Conservation (phyloP, 2,113 vertebrate genomes). For the Callipepla californica region DNA sequence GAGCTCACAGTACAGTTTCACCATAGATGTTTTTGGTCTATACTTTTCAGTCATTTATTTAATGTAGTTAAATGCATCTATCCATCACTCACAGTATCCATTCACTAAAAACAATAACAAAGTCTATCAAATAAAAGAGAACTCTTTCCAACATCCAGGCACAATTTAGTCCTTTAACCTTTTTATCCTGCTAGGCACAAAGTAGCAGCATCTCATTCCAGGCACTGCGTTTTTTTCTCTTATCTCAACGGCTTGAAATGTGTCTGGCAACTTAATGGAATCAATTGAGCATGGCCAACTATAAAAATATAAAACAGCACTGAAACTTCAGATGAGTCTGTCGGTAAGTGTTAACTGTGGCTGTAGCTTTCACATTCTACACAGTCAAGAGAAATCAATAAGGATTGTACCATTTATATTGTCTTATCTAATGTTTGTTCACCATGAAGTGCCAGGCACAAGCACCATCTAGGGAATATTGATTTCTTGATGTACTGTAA, state of each 20-base stretch:
- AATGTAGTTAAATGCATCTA: slow-evolving; percentile 27
- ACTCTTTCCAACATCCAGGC: slow-evolving; percentile 29
- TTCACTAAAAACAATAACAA: slow-evolving; percentile 45
- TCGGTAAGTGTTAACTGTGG: slow-evolving; percentile 70
- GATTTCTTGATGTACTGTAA: slow-evolving; percentile 78
- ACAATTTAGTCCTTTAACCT: slow-evolving; percentile 54
- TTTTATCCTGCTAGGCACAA: slow-evolving; percentile 42
- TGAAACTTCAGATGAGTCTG: slow-evolving; percentile 67
- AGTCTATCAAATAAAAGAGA: slow-evolving; percentile 40
- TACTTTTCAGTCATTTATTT: background rate
- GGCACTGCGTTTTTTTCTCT: slow-evolving; percentile 7
- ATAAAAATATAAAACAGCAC: slow-evolving; percentile 69
- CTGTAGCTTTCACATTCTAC: slow-evolving; percentile 66
- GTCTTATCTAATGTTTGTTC: slow-evolving; percentile 76
- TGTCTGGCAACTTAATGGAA: slow-evolving; percentile 66
- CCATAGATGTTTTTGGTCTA: background rate
- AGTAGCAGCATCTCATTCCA: slow-evolving; percentile 57
- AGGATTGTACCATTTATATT: slow-evolving; percentile 76
- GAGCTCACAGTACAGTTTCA: background rate
- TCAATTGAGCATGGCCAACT: slow-evolving; percentile 59
- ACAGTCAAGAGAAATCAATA: slow-evolving; percentile 75
- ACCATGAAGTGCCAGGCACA: slow-evolving; percentile 76
- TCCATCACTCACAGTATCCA: slow-evolving; percentile 22
- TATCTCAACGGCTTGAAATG: slow-evolving; percentile 64
- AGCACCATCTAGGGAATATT: slow-evolving; percentile 74